These are phyloP conservation scores for Stictocephala bisonia DNA, from an alignment of 2,888 invertebrate species.

Conservation along the genomic window DNA sequence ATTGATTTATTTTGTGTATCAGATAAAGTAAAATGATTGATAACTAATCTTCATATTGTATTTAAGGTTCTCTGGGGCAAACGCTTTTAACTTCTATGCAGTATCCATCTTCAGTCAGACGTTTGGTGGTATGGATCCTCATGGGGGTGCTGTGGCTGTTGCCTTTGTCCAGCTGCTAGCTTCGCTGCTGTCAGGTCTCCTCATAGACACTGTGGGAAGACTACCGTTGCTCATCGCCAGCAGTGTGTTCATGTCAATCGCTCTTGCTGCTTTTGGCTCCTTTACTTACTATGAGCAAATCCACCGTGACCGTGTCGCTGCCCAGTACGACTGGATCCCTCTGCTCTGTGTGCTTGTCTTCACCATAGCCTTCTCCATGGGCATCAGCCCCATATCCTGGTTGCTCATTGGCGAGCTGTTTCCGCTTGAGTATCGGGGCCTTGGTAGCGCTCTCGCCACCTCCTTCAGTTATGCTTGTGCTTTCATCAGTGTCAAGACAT, in stretches of 20 bases:
- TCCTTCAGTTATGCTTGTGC: slow-evolving; percentile 89
- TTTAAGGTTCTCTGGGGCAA: slow-evolving; percentile 74
- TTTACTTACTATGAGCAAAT: slow-evolving; percentile 84
- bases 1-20: too few relatives aligned
- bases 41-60: slow-evolving; percentile 51
- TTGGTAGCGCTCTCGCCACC: slow-evolving; percentile 88
- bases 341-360: slow-evolving; percentile 84
- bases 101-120: slow-evolving; percentile 89
- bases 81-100: slow-evolving; percentile 87
- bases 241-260: slow-evolving; percentile 85
- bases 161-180: slow-evolving; percentile 88
- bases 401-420: slow-evolving; percentile 85
- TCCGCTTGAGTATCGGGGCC: slow-evolving; percentile 84
- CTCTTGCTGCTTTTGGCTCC: slow-evolving; percentile 86
- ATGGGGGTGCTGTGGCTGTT: slow-evolving; percentile 86
- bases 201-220: slow-evolving; percentile 89
- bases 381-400: slow-evolving; percentile 91
- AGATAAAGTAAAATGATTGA: too few relatives aligned
- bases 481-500: slow-evolving; percentile 87
- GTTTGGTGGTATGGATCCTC: slow-evolving; percentile 83
- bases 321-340: slow-evolving; percentile 82
- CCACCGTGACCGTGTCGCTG: slow-evolving; percentile 65
- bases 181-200: slow-evolving; percentile 80
- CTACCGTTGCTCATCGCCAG: slow-evolving; percentile 86
- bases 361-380: slow-evolving; percentile 87